Base-by-base conservation (phyloP, 2,888 invertebrate species). In the Tinea semifulvella region DNA sequence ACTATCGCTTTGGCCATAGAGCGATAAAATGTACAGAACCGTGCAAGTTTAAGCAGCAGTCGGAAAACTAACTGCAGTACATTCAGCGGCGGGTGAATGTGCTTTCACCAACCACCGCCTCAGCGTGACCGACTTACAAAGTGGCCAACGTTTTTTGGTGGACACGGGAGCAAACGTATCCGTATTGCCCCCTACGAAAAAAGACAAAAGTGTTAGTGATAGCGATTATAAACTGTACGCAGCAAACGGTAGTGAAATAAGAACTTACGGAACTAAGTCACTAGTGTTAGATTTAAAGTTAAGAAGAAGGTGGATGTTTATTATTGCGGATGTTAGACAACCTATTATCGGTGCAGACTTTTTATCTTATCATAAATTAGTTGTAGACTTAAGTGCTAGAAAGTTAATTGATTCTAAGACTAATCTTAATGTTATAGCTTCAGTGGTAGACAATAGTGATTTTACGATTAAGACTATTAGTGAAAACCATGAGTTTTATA, bases 201-300 rank as follows among this genome's bases (percentile, higher is more conserved):
- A 43, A n/a, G n/a, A n/a, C n/a, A n/a, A n/a, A n/a, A 27, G 10
- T 8, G 13, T 2, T 17, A 2, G 10, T 10, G 22, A 42, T 6
- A n/a, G 7, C 7, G 18, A 47, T 14, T 49, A 49, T 42, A 49
- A 50, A 46, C 45, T 57, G 1, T 52, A 48, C 38, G 54, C 56
- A 1, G 54, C 55, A 6, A 59, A 56, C 26, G 47, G 47, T 13
- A 51, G 48, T 7, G 46, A 39, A n/a, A 51, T 51, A 11, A 45
- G 14, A 6, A 52, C 49, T 17, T 50, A 46, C 13, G 51, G 51
- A 1, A 28, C 16, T 1, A 46, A 45, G 27, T 43, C 43, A 1
- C 14, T 51, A 28, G 38, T 19, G 10, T 16, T 51, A 17, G 28
- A 52, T 25, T 38, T 51, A 20, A 43, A 42, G 3, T 45, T 51